Evolutionary conservation across 2,113 vertebrate genomes (phyloP), one percentile per base, ranked within the genome.

Genomic region (Laterallus jamaicensis): DNA sequence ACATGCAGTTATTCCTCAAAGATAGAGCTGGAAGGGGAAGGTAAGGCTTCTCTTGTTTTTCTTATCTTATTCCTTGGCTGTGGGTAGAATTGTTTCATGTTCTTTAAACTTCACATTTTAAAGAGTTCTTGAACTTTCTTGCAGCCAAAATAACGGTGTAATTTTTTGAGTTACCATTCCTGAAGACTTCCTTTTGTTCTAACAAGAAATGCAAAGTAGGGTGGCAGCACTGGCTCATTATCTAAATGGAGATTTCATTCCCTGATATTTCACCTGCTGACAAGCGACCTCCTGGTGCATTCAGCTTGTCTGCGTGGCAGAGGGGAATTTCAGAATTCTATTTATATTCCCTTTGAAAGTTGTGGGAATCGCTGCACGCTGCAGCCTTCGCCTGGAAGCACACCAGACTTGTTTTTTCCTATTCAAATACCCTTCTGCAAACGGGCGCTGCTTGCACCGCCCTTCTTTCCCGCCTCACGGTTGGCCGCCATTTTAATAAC

Each of bases 201-300:
- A 70, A 62, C 90, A 70, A 90, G 81, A 82, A 87, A 92, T 93
- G 92, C 92, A 95, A 95, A 88, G 91, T 82, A 97, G 91, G 91
- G 68, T 84, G 54, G 88, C 86, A 59, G 54, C 88, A 93, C 81
- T 94, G 90, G 82, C 81, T 97, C 95, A 95, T 97, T 97, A 92
- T 94, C 86, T 95, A 94, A 97, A 97, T 97, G 85, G 84, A 95
- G 82, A 93, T 95, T 93, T 88, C 60, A 93, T 95, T 96, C 85
- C 49, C 78, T 96, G 85, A 70, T 93, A 63, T 18, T 88, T 93
- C 50, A 84, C 70, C 77, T 93, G 70, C 62, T 88, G 25, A 84
- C 79, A 79, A 24, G 69, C 88, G 81, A 25, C 40, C 25, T 95
- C 28, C 47, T 86, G 78, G 69, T 81, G 60, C 21, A 15, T 79